Percentiles rank a stretch among this genome's conserved stretches.
Conservation (phyloP, 2,888 invertebrate genomes). For the Polyommatus icarus region DNA sequence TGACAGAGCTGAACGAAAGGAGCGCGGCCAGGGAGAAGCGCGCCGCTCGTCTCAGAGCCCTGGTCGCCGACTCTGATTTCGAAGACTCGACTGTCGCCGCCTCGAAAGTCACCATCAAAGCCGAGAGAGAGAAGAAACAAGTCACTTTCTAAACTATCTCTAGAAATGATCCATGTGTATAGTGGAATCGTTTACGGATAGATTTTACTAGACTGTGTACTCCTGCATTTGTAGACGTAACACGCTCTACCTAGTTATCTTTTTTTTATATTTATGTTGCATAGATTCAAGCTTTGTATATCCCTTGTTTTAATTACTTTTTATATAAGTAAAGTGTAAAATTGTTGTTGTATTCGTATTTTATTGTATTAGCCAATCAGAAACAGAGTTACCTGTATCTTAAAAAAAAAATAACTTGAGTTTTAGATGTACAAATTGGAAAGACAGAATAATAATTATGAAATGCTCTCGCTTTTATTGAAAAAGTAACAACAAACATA, state of each 20-base stretch:
- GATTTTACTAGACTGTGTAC: slow-evolving; percentile 61
- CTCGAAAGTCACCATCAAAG: slow-evolving; percentile 64
- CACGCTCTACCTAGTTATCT: slow-evolving; percentile 62
- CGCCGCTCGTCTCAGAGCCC: slow-evolving; percentile 84
- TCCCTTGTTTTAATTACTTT: slow-evolving; percentile 63
- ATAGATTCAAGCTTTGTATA: slow-evolving; percentile 69
- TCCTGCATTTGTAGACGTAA: slow-evolving; percentile 67
- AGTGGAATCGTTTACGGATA: slow-evolving; percentile 50
- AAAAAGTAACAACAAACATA: no score
- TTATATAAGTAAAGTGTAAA: slow-evolving; percentile 4
- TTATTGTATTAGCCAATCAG: background rate
- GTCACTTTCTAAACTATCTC: slow-evolving; percentile 68
- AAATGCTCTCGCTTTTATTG: no score
- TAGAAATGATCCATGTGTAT: slow-evolving; percentile 42
- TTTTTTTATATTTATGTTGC: slow-evolving; percentile 64
- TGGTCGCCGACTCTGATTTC: slow-evolving; percentile 82
- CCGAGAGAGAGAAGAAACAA: slow-evolving; percentile 75
- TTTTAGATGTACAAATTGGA: no score
- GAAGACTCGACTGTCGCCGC: slow-evolving; percentile 59
- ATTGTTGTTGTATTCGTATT: background rate
- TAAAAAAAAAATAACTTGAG: background rate
- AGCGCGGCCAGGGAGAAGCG: slow-evolving; percentile 86
- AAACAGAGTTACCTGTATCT: background rate
- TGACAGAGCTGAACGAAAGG: slow-evolving; percentile 85
- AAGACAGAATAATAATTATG: no score